Base-by-base conservation (phyloP, 2,888 invertebrate species). In the Tachina lurida region DNA sequence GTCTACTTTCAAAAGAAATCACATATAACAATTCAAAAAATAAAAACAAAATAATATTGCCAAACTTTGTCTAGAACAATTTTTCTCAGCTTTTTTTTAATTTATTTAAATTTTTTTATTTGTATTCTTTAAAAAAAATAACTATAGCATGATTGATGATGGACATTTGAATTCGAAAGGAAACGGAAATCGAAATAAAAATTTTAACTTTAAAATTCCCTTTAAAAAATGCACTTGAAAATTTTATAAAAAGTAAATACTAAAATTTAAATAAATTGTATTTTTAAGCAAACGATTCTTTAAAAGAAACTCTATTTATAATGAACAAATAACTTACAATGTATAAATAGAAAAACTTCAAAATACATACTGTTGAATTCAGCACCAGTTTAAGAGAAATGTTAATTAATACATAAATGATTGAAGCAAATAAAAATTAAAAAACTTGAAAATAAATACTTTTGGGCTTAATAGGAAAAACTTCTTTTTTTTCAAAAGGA, bases 291-390 rank as follows among this genome's bases (percentile, higher is more conserved):
- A 22, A 63, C 62, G 49, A 45, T 47, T 68, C 58, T 71, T 56
- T 31, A 8, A 71, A 73, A 73, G 52, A 56, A 39, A 74, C 17
- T 39, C 60, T 45, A 52, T 10, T 39, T 22, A 67, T 74, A 58
- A 39, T 54, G 68, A 41, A 54, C n/a, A 39, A 49, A 7, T 68
- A 73, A 56, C 2, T 12, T 19, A 49, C 41, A 43, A 65, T 52
- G 45, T 43, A 43, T 45, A 52, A 54, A 49, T 8, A 68, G 43
- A 56, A 71, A 71, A 71, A 56, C 22, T 77, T 77, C 78, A 84
- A 78, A 73, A 68, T 73, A 84, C 73, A 68, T 73, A 84, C 73
- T 84, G 83, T 84, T 84, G 60, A 67, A 67, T 74, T 73, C 60
- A 78, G 83, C 83, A 84, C 83, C 77, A 67, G 67, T 84, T 77